Percentiles rank a stretch among this genome's conserved stretches.
Conservation (phyloP, 2,888 invertebrate genomes). For the Pherbina coryleti region DNA sequence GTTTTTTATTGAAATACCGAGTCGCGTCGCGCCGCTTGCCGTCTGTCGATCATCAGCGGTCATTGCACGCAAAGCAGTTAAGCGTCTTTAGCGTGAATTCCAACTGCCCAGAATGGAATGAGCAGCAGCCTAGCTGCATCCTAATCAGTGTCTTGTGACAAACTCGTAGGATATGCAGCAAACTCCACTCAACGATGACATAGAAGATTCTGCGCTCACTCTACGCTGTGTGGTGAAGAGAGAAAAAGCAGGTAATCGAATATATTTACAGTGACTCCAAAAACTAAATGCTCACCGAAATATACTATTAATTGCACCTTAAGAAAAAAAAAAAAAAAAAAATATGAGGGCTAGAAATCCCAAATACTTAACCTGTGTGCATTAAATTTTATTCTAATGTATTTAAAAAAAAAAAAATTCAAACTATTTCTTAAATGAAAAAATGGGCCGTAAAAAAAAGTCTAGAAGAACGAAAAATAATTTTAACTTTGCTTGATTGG, state of each 20-base stretch:
- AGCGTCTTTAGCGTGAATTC: constrained; percentile 37
- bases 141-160: background rate
- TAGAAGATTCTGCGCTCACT: background rate
- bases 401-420: too few relatives aligned
- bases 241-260: background rate
- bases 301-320: too few relatives aligned
- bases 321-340: too few relatives aligned
- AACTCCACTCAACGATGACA: background rate
- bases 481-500: too few relatives aligned
- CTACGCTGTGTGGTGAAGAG: background rate
- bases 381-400: too few relatives aligned
- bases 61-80: constrained; percentile 43
- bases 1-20: background rate
- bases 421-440: too few relatives aligned
- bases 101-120: constrained; percentile 14
- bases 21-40: background rate
- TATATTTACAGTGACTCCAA: too few relatives aligned
- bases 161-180: background rate
- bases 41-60: constrained; percentile 33
- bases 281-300: too few relatives aligned
- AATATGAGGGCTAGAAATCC: too few relatives aligned
- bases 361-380: too few relatives aligned
- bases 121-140: constrained; percentile 8
- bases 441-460: too few relatives aligned
- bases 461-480: too few relatives aligned